phyloP scores from a whole-genome alignment of 1,140 invertebrate species.

The Tetranychus urticae region DNA sequence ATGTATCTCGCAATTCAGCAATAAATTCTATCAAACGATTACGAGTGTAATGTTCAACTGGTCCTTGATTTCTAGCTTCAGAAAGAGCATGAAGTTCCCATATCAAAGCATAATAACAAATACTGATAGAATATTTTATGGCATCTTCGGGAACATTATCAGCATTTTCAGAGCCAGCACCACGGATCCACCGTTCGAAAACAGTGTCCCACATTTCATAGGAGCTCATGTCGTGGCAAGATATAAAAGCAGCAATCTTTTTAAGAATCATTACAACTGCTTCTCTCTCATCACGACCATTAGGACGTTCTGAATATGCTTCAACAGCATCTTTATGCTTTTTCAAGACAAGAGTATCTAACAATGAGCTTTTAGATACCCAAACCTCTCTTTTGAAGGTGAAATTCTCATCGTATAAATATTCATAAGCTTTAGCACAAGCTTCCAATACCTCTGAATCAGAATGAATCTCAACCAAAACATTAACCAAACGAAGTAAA shows the following conservation, averaged over 20 bases:
- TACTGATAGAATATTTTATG: slow-evolving; percentile 56
- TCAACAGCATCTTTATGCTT: slow-evolving; percentile 21
- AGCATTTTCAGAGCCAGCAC: slow-evolving; percentile 26
- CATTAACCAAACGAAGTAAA: slow-evolving; percentile 52
- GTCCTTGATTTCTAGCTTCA: slow-evolving; percentile 21
- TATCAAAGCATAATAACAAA: slow-evolving; percentile 63
- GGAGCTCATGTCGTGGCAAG: slow-evolving; percentile 63
- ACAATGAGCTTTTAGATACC: slow-evolving; percentile 60
- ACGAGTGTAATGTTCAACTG: neutral
- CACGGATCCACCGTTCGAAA: slow-evolving; percentile 49
- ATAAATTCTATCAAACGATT: slow-evolving; percentile 42
- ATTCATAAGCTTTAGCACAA: slow-evolving; percentile 72
- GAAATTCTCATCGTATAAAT: slow-evolving; percentile 65
- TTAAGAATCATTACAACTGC: slow-evolving; percentile 71
- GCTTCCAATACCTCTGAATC: slow-evolving; percentile 73
- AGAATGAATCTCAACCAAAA: slow-evolving; percentile 63
- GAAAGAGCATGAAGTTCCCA: slow-evolving; percentile 66
- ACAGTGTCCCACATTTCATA: slow-evolving; percentile 74
- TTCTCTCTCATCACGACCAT: slow-evolving; percentile 65
- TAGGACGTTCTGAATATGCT: slow-evolving; percentile 16
- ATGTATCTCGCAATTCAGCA: slow-evolving; percentile 38
- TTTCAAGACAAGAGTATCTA: slow-evolving; percentile 58
- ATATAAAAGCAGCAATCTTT: slow-evolving; percentile 71
- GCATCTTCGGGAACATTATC: slow-evolving; percentile 34
- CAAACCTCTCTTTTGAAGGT: slow-evolving; percentile 64